Conservation (phyloP, 2,113 vertebrate species). For the Psephotus haematonotus region DNA sequence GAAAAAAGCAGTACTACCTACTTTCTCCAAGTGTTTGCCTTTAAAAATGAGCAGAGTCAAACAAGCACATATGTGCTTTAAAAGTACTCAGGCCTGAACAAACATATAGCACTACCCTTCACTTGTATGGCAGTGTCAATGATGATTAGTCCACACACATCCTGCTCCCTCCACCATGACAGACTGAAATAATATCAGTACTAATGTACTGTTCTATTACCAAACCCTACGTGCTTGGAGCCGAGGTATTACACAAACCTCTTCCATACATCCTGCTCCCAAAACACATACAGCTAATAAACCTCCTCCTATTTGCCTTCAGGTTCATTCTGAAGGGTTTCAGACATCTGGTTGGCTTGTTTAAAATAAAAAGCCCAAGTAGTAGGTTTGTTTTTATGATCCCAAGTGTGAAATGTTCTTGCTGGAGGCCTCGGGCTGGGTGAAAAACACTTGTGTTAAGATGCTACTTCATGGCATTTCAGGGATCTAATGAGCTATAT, state of each 20-base stretch:
- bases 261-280: slow-evolving; percentile 16
- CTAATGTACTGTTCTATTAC: background rate
- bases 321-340: slow-evolving; percentile 3
- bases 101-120: background rate
- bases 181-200: background rate
- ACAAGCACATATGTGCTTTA: background rate
- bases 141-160: background rate
- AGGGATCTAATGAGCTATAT: slow-evolving; percentile 1
- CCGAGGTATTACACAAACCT: slow-evolving; percentile 16
- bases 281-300: slow-evolving; percentile 45
- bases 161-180: background rate
- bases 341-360: slow-evolving; percentile 13
- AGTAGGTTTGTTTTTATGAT: slow-evolving; percentile 26
- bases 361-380: slow-evolving; percentile 1
- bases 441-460: background rate
- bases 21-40: background rate
- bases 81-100: background rate
- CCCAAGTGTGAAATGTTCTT: background rate
- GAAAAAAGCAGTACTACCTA: background rate
- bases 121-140: background rate
- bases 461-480: slow-evolving; percentile 15
- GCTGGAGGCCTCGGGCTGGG: slow-evolving; percentile 12
- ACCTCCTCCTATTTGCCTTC: slow-evolving; percentile 10
- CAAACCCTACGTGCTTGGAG: background rate
- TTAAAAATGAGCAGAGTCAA: background rate